Evolutionary conservation across 2,113 vertebrate genomes (phyloP).

Genomic region (Gymnocephalus cernua): DNA sequence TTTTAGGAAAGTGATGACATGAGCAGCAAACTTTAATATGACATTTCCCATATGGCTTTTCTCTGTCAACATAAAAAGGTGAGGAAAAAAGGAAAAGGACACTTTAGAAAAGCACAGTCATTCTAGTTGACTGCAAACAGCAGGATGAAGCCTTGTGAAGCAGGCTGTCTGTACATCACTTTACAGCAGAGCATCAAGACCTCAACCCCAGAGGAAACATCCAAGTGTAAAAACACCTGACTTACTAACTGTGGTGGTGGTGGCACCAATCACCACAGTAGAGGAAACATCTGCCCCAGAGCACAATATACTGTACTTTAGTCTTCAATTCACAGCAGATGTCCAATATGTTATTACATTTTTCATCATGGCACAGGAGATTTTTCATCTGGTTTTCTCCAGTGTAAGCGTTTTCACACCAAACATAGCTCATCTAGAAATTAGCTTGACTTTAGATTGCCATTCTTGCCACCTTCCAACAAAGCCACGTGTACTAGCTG

Average conservation of each 20-base stretch:
- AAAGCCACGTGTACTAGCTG: background rate
- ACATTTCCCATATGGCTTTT: background rate
- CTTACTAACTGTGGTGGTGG: constrained; percentile 52
- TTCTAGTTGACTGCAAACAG: constrained; percentile 27
- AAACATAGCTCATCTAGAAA: constrained; percentile 85
- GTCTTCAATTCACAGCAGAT: constrained; percentile 88
- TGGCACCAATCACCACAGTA: constrained; percentile 65
- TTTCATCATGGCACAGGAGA: constrained; percentile 89
- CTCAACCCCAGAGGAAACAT: constrained; percentile 45
- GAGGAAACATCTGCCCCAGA: constrained; percentile 85
- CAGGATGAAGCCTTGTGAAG: constrained; percentile 19
- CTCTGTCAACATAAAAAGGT: constrained; percentile 5
- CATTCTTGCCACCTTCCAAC: constrained; percentile 3
- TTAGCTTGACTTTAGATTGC: constrained; percentile 67
- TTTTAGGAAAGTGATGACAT: background rate
- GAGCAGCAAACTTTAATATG: constrained; percentile 3
- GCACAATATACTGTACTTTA: constrained; percentile 64
- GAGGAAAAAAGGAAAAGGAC: constrained; percentile 1
- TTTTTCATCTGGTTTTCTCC: constrained; percentile 88
- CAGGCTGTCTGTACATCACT: constrained; percentile 11
- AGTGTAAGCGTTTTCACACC: constrained; percentile 86
- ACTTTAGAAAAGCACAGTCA: constrained; percentile 10
- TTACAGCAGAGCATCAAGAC: constrained; percentile 10
- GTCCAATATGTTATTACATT: constrained; percentile 89
- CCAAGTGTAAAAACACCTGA: constrained; percentile 64